Base-by-base conservation (phyloP, 1,140 invertebrate genomes). In the Hirudo medicinalis region DNA sequence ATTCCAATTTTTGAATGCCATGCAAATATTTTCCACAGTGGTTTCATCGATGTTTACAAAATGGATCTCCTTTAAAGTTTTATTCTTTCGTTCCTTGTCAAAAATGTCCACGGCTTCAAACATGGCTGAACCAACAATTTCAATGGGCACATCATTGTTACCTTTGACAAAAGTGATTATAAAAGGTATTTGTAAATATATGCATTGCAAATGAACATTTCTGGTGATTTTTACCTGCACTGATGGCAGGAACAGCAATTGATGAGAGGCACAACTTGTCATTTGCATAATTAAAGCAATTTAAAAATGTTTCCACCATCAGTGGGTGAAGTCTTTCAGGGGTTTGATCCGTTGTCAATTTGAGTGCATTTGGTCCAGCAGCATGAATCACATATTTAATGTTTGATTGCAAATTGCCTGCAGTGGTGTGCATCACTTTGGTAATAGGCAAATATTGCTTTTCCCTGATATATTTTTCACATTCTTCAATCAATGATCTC, bases 231-330 rank as follows among this genome's bases (percentile, higher is more conserved):
- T 17, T 13, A 71, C 70, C 70, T 57, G 70, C 19, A 22, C 70
- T 63, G 54, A 71, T 60, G 4, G 55, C 55, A 8, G 70, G 70
- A 49, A 71, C 32, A 11, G 70, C 20, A 32, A 71, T 71, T n/a
- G 70, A 71, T 0, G 20, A 20, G 25, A 75, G n/a, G 29, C 53
- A 70, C 9, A 77, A 60, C 63, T 74, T 76, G 19, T 77, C 74
- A 22, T 75, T 43, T 25, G 76, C 76, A 71, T 76, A 75, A 22
- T 71, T 72, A 57, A 78, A 71, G 54, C 75, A 76, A 40, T 77
- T 77, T 22, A 76, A 57, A 67, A 76, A 78, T 15, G 76, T 78
- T 15, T 72, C 54, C 27, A 27, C 36, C 36, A 70, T n/a, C n/a
- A 27, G 5, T 20, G 29, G 29, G 11, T 54, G 36, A 13, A 17